A percentile compares a stretch with the other conserved stretches of the same genome.
These are phyloP conservation scores for Shargacucullia verbasci DNA, from an alignment of 2,888 invertebrate genomes.

Conservation along the genomic window DNA sequence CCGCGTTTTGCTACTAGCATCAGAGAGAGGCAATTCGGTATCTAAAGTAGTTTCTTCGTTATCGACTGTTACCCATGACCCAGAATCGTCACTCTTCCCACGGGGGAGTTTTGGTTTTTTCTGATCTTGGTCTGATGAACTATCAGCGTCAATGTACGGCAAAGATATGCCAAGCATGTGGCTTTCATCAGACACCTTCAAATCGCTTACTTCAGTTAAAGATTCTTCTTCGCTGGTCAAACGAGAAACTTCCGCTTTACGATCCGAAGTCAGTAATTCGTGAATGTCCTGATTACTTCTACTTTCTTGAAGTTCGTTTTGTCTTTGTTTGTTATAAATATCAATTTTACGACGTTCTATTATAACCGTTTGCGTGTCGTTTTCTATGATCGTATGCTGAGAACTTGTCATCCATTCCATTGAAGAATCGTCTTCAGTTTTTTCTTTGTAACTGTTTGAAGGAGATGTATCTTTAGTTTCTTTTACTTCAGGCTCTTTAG, in stretches of 20 bases:
- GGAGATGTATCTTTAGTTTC: conserved; percentile 76
- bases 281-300: conserved; percentile 79
- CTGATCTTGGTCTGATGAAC: conserved; percentile 86
- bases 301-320: conserved; percentile 82
- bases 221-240: conserved; percentile 92
- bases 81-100: conserved; percentile 91
- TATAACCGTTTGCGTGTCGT: conserved; percentile 90
- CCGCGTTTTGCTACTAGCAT: conserved; percentile 73
- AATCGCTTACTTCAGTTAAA: conserved; percentile 90
- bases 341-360: conserved; percentile 90
- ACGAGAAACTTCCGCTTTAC: conserved; percentile 83
- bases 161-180: conserved; percentile 84
- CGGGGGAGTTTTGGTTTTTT: conserved; percentile 75
- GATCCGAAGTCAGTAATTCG: conserved; percentile 73
- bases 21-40: conserved; percentile 89
- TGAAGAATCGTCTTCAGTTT: conserved; percentile 84
- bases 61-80: conserved; percentile 91
- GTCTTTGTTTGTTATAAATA: conserved; percentile 88
- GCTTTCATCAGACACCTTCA: conserved; percentile 88
- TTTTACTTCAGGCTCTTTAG: conserved; percentile 65
- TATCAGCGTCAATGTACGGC: conserved; percentile 87
- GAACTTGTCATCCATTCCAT: conserved; percentile 85
- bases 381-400: conserved; percentile 82
- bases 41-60: conserved; percentile 90
- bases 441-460: conserved; percentile 80